Base-by-base conservation (phyloP, 2,113 vertebrate genomes). In the Trochalopteron elliotii region DNA sequence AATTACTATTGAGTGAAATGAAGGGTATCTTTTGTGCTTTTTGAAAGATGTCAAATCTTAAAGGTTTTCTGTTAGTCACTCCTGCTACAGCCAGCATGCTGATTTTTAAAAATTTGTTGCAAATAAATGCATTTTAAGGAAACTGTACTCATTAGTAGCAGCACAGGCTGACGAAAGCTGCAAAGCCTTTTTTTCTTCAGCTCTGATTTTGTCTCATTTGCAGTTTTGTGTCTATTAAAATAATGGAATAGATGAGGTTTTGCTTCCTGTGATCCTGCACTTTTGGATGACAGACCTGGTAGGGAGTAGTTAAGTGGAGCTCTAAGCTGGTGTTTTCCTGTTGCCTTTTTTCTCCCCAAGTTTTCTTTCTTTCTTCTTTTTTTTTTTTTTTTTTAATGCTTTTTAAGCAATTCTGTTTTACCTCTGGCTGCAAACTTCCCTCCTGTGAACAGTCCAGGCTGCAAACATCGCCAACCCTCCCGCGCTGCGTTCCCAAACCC, bases 381-480 rank as follows among this genome's bases (percentile, higher is more conserved):
- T 6, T 31, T 45, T 7, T 61, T 7, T 4, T 57, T 57, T 21
- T 52, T 55, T 20, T 39, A 39, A 25, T 20, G 37, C 16, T 56
- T 65, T 65, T 61, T 27, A 35, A 8, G 45, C 42, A 44, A 33
- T 52, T 15, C 2, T 31, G 9, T 49, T 67, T 72, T 17, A 23
- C 40, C 28, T 47, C 49, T 78, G 83, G 47, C 87, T 64, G 23
- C 83, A 57, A 4, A 80, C 23, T 52, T 83, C 53, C 11, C 39
- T 59, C 55, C n/a, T 28, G 45, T 42, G 70, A 22, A 1, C 28
- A 12, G 50, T 4, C 28, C 11, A 1, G 33, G 52, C 86, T 84
- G 5, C 35, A 17, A 52, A 23, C 60, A 18, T 10, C 2, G 2
- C 45, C 70, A 55, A 1, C 25, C 1, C 55, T 2, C 4, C 45